These are phyloP conservation scores for Chloropsis hardwickii DNA, from an alignment of 2,113 vertebrate species.

Conservation along the genomic window DNA sequence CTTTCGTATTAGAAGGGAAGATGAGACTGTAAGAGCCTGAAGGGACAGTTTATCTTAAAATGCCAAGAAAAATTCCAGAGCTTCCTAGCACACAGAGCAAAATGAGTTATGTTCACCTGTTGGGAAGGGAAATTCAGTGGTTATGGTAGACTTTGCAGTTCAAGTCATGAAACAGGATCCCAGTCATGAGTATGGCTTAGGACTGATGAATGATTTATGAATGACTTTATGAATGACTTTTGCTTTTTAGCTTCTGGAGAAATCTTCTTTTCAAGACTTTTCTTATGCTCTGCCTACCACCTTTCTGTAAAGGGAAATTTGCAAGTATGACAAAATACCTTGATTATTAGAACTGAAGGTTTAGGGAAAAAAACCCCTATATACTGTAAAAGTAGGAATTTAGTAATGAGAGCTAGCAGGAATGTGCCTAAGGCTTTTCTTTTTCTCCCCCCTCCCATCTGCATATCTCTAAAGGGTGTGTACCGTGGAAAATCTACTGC, in stretches of 20 bases:
- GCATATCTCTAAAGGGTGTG: background rate
- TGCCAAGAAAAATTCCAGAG: background rate
- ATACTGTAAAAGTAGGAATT: background rate
- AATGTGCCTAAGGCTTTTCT: background rate
- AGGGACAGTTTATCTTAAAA: conserved; percentile 4
- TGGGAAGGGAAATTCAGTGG: background rate
- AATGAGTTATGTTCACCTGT: conserved; percentile 12
- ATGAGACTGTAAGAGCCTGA: conserved; percentile 7
- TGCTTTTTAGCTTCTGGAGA: background rate
- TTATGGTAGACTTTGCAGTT: conserved; percentile 9
- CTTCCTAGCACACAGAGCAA: background rate
- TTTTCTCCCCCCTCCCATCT: background rate
- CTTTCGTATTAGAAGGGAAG: conserved; percentile 10
- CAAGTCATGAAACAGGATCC: background rate
- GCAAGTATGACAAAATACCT: background rate
- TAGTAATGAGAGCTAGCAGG: background rate
- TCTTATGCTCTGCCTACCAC: background rate
- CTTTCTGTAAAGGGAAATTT: background rate
- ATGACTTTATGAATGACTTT: conserved; percentile 1
- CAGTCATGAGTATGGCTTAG: background rate
- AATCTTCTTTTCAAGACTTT: background rate
- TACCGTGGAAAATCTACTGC: background rate
- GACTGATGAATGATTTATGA: conserved; percentile 25
- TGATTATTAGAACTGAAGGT: background rate
- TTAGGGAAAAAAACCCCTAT: background rate